Evolutionary conservation across 2,797 vertebrate species (phyloP), one percentile per base, ranked within the genome.

Genomic region (Limnodromus scolopaceus): DNA sequence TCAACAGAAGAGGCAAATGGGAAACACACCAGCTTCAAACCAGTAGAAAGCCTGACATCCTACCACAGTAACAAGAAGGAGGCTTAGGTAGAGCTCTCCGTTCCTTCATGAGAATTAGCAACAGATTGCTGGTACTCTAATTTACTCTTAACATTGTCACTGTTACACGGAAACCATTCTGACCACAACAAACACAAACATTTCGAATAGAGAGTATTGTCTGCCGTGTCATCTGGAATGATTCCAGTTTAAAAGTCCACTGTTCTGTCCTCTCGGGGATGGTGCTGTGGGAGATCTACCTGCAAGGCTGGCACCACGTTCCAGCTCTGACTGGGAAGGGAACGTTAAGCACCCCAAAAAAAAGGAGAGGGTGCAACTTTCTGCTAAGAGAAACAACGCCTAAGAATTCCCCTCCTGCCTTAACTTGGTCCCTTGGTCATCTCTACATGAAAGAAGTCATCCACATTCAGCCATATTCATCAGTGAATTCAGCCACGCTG

Each of bases 151-250:
- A 22, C 34, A 39, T 60, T 90, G 61, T 77, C 54, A 58, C 10
- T 60, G 20, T 74, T 89, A 91, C 63, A 79, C 0, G 0, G 66
- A 95, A 95, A 84, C 9, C 30, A 88, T 51, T 86, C 84, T 63
- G 46, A 95, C 43, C 61, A 91, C 74, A 88, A 75, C 19, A 92
- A 65, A 91, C 55, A 53, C 43, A 55, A 60, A 39, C 16, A 48
- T 66, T 90, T 34, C 16, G 38, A 76, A 86, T 38, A 68, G 57
- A 81, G 22, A 81, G 16, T 48, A 86, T 6, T 86, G 54, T 76
- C 57, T 86, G n/a, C 23, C 6, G 2, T 79, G 79, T 54, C 25
- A 89, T 48, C 48, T 66, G 83, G 60, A 90, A 87, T 49, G 60
- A 49, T 70, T 78, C 74, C 70, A 58, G 3, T 13, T 46, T 81